These are phyloP conservation scores for Piaya cayana DNA, from an alignment of 2,113 vertebrate genomes.

Conservation along the genomic window DNA sequence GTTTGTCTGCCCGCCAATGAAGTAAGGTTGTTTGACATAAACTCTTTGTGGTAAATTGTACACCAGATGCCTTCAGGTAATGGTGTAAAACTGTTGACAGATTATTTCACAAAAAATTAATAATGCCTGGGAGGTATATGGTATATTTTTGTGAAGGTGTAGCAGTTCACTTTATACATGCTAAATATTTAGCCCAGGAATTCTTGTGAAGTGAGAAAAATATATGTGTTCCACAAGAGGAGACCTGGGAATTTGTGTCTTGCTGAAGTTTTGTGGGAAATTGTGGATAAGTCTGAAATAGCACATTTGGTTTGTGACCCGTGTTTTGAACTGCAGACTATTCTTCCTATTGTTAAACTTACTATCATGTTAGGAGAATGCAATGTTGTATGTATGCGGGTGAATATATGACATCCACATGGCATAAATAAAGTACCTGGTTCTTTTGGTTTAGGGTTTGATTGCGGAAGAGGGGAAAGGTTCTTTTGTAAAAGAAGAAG, in stretches of 20 bases:
- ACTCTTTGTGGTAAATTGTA: neutral
- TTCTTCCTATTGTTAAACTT: neutral
- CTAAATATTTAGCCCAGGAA: neutral
- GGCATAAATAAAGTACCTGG: neutral
- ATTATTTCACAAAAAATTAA: neutral
- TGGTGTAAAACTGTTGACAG: neutral
- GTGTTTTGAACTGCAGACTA: neutral
- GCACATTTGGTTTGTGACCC: neutral
- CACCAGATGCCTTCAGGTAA: neutral
- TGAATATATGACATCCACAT: neutral
- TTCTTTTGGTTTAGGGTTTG: constrained; percentile 82
- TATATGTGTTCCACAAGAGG: neutral
- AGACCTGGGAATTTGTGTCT: neutral
- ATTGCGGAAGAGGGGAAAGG: constrained; percentile 94
- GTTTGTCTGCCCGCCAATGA: neutral
- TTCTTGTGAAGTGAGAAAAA: neutral
- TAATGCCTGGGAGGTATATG: neutral
- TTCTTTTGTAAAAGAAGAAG: constrained; percentile 87
- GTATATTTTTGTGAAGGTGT: neutral
- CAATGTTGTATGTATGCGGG: neutral
- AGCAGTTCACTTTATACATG: neutral
- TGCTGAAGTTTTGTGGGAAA: neutral
- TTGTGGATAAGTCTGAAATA: neutral
- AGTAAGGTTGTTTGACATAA: neutral
- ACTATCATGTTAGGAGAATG: neutral